phyloP scores from a whole-genome alignment of 2,113 vertebrate species.

The Engraulis encrasicolus region DNA sequence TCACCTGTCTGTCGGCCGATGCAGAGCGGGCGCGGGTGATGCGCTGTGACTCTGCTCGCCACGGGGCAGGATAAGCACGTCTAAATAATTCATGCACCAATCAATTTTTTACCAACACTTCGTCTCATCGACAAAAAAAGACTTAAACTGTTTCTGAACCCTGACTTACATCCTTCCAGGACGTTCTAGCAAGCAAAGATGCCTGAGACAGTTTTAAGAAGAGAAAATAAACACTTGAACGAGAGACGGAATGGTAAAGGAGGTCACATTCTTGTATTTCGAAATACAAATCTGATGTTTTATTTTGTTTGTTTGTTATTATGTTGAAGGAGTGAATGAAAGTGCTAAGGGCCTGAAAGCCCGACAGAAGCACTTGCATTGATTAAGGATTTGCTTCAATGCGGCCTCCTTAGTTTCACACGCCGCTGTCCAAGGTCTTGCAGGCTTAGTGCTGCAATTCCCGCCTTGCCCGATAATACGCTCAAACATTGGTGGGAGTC shows the following conservation, averaged over 20 bases:
- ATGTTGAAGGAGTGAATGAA: slow-evolving; percentile 5
- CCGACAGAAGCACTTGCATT: slow-evolving; percentile 51
- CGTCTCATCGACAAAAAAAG: not conserved
- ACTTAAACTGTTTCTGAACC: slow-evolving; percentile 20
- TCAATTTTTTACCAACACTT: slow-evolving; percentile 36
- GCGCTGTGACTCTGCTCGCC: too few relatives aligned
- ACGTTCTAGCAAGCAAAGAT: not conserved
- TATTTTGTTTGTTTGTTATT: not conserved
- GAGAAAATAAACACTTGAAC: too few relatives aligned
- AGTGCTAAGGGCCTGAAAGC: slow-evolving; percentile 44
- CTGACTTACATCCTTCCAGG: slow-evolving; percentile 40
- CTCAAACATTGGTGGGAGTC: slow-evolving; percentile 40
- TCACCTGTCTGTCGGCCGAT: slow-evolving; percentile 15
- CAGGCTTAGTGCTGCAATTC: slow-evolving; percentile 51
- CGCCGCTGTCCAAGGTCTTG: slow-evolving; percentile 45
- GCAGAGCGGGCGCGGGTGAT: not conserved
- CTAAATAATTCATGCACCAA: slow-evolving; percentile 43
- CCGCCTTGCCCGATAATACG: slow-evolving; percentile 40
- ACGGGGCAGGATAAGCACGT: not conserved
- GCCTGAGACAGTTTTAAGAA: not conserved
- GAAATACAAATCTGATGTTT: not conserved
- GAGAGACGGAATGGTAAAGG: not conserved
- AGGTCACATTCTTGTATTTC: slow-evolving; percentile 24
- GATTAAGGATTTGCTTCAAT: slow-evolving; percentile 52
- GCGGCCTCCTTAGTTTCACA: slow-evolving; percentile 35